Evolutionary conservation across 2,113 vertebrate species (phyloP).

Genomic region (Barbus barbus): DNA sequence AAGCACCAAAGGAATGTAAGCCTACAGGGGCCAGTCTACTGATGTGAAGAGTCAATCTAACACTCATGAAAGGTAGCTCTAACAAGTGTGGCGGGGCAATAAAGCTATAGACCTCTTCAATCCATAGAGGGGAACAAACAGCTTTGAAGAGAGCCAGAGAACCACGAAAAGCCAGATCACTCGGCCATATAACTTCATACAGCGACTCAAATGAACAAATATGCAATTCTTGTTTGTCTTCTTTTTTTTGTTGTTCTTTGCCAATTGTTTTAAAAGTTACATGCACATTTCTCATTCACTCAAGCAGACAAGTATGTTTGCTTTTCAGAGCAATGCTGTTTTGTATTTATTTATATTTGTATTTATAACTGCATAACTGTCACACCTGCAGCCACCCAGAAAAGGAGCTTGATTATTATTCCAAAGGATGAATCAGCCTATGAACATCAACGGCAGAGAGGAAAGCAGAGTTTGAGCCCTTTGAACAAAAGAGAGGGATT

Average conservation of each 20-base stretch:
- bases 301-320: constrained; percentile 12
- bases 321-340: constrained; percentile 35
- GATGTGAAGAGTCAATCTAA: constrained; percentile 70
- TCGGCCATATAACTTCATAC: constrained; percentile 49
- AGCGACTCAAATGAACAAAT: constrained; percentile 47
- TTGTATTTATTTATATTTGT: too few species aligned
- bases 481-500: constrained; percentile 65
- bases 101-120: constrained; percentile 66
- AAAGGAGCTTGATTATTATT: constrained; percentile 60
- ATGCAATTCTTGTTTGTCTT: not conserved
- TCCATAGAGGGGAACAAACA: constrained; percentile 50
- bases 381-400: constrained; percentile 42
- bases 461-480: constrained; percentile 62
- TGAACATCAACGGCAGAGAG: constrained; percentile 61
- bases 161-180: constrained; percentile 66
- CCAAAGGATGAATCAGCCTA: constrained; percentile 50
- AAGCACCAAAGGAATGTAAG: constrained; percentile 57
- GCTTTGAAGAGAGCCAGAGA: constrained; percentile 65
- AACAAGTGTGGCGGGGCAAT: constrained; percentile 66
- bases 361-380: constrained; percentile 29
- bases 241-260: not conserved
- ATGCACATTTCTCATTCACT: not conserved
- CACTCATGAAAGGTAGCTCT: constrained; percentile 71
- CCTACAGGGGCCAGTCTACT: constrained; percentile 67
- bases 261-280: not conserved